phyloP scores from a whole-genome alignment of 1,140 invertebrate species.

The Aphis gossypii region DNA sequence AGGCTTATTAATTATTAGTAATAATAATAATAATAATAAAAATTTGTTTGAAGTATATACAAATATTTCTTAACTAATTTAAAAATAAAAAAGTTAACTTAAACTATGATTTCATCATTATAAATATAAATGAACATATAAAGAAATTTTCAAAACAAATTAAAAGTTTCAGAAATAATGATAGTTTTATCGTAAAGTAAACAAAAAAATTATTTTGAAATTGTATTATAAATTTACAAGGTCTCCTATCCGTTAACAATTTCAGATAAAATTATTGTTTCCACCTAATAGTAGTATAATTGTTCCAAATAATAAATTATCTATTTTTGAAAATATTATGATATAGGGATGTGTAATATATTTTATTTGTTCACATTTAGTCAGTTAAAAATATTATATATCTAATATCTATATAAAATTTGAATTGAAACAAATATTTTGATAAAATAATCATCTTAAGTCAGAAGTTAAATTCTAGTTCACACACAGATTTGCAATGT shows the following conservation, averaged over 20 bases:
- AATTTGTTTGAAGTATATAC: no score
- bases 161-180: no score
- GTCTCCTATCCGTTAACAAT: background rate
- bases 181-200: no score
- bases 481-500: background rate
- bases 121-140: no score
- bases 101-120: no score
- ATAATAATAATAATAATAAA: no score
- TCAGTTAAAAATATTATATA: background rate
- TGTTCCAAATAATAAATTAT: background rate
- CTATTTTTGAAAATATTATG: background rate
- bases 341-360: background rate
- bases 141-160: no score
- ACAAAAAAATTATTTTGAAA: no score
- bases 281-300: background rate
- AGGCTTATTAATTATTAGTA: no score
- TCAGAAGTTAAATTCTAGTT: background rate
- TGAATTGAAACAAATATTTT: background rate
- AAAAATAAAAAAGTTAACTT: no score
- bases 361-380: background rate
- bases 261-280: background rate
- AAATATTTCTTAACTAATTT: no score
- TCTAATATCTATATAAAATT: background rate
- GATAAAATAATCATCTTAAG: background rate
- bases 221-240: background rate